phyloP scores from a whole-genome alignment of 2,888 invertebrate species.

The Xylophagus ater region DNA sequence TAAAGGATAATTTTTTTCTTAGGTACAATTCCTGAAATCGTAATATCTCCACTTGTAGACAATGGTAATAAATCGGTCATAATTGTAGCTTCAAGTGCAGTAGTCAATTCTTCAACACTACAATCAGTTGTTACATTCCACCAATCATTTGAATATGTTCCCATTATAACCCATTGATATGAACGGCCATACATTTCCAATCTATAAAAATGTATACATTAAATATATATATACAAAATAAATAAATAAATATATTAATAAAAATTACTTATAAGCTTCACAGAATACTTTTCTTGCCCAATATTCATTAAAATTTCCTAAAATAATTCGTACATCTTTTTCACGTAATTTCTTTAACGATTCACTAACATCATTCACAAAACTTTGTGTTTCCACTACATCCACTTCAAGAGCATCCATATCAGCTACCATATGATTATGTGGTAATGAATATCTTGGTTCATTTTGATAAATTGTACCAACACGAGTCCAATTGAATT shows the following conservation, averaged over 20 bases:
- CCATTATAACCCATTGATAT: slow-evolving; percentile 92
- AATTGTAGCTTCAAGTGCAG: slow-evolving; percentile 78
- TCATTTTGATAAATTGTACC: slow-evolving; percentile 96
- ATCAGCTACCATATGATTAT: slow-evolving; percentile 78
- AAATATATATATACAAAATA: not conserved
- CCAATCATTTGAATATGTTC: slow-evolving; percentile 67
- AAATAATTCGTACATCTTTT: slow-evolving; percentile 86
- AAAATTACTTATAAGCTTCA: slow-evolving; percentile 63
- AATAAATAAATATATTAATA: slow-evolving; percentile 2
- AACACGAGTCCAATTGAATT: slow-evolving; percentile 95
- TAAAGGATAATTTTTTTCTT: no score
- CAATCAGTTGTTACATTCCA: slow-evolving; percentile 61
- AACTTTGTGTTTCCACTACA: slow-evolving; percentile 81
- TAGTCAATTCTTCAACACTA: slow-evolving; percentile 57
- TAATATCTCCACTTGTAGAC: slow-evolving; percentile 74
- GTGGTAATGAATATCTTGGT: slow-evolving; percentile 83
- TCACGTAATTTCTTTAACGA: slow-evolving; percentile 72
- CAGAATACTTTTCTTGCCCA: slow-evolving; percentile 87
- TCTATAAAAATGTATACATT: slow-evolving; percentile 35
- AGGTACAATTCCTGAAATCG: slow-evolving; percentile 82
- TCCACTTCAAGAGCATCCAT: slow-evolving; percentile 69
- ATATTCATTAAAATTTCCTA: slow-evolving; percentile 91
- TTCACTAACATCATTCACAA: slow-evolving; percentile 75
- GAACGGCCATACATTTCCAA: slow-evolving; percentile 81
- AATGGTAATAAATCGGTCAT: slow-evolving; percentile 78